Percentiles rank a stretch among this genome's conserved stretches.
phyloP scores from a whole-genome alignment of 2,797 vertebrate species.

The Saguinus oedipus region DNA sequence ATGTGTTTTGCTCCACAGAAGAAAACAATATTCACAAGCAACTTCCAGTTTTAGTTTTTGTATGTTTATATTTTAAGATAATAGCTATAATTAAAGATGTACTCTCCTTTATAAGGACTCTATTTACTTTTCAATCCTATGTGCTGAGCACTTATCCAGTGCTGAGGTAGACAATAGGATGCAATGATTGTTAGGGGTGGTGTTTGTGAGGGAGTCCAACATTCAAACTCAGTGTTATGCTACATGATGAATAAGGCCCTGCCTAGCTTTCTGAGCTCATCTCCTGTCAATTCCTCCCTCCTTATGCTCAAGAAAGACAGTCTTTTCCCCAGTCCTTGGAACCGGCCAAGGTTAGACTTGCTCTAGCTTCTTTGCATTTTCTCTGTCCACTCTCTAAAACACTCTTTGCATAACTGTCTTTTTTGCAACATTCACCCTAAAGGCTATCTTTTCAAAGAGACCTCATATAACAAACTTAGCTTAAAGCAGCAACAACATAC shows the following conservation, averaged over 20 bases:
- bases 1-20: slow-evolving; percentile 28
- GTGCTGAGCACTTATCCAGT: not conserved
- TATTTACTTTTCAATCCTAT: slow-evolving; percentile 13
- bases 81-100: slow-evolving; percentile 45
- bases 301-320: not conserved
- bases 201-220: not conserved
- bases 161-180: not conserved
- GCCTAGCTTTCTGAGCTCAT: not conserved
- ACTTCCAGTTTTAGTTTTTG: slow-evolving; percentile 41
- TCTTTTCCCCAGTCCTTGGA: not conserved
- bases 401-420: not conserved
- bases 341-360: not conserved
- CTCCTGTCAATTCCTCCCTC: not conserved
- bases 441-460: not conserved
- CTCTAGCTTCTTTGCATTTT: not conserved
- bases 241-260: not conserved
- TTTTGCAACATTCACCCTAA: not conserved
- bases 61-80: slow-evolving; percentile 54
- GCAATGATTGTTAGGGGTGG: not conserved
- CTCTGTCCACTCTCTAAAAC: not conserved
- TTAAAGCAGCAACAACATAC: not conserved
- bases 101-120: not conserved
- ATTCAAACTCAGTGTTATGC: accelerated
- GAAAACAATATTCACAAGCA: slow-evolving; percentile 32
- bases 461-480: not conserved